Evolutionary conservation across 2,888 invertebrate species (phyloP), one percentile per base, ranked within the genome.

Genomic region (Rotaria macrura): DNA sequence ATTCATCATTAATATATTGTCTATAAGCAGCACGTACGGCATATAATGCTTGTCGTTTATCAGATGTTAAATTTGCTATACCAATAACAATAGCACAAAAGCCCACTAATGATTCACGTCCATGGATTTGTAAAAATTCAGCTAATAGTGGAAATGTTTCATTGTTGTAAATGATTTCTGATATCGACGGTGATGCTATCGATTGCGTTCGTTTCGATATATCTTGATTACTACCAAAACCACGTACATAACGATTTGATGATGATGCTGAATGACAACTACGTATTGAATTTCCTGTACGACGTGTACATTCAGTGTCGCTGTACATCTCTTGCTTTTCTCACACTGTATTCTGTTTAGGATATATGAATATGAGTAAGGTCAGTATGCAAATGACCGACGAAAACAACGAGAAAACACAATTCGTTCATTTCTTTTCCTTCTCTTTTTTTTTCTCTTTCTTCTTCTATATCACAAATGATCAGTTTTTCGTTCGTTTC

Each of bases 81-180:
- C 43, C 79, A 79, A 79, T 40, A 43, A 79, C 79, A 43, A 79
- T 43, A 25, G 79, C 79, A 79, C 79, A 79, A 79, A 79, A 79
- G 43, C 43, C 40, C 43, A 40, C 43, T 79, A 79, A 79, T n/a
- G 79, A 79, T 43, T 43, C 43, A 14, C 43, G 40, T 43, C 79
- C 79, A 79, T 79, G 43, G 0, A 43, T 43, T 79, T 40, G 40
- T 25, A 79, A 43, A 43, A 43, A 79, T 79, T 79, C 43, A 3
- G 43, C 43, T 25, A 79, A 6, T 10, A 79, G n/a, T 43, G 40
- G 40, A 43, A 79, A 79, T 79, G 79, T 79, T 40, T 79, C 79
- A 43, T 40, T 40, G n/a, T 43, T 79, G 12, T 79, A 43, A n/a
- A 79, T 43, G 12, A 79, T 79, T 5, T 79, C 79, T 43, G 40